Base-by-base conservation (phyloP, 2,113 vertebrate species). In the Erinaceus europaeus region DNA sequence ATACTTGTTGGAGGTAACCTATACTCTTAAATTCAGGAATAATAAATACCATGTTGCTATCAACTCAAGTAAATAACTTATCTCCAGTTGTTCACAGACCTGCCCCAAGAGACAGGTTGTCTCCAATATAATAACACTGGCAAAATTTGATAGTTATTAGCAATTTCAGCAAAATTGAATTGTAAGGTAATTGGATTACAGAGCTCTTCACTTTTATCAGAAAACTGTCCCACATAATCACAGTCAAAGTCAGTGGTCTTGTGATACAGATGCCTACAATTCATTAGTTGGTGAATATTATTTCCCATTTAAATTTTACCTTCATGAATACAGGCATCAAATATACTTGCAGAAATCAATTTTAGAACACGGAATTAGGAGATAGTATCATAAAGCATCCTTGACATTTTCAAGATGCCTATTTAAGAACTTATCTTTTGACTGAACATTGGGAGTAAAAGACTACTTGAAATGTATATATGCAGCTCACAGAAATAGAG, bases 141-240 rank as follows among this genome's bases (percentile, higher is more conserved):
- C 29, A 86, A 74, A 90, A 94, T 91, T 87, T 94, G 88, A 93
- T 67, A 93, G 3, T 69, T 67, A 84, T 92, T 94, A 91, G 61
- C 59, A 92, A 91, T 90, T 94, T 89, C 59, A 94, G 71, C 53
- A 87, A 61, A 96, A 91, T 84, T 93, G 93, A 93, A 93, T 90
- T 62, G 76, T 55, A 48, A 93, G 64, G 79, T 53, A 91, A 23
- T 4, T 68, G 68, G 93, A 89, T 88, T 94, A n/a, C 34, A 94
- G 29, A 44, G 38, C 75, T 92, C 53, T 34, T 91, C 88, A 89
- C 57, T 78, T n/a, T 84, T 90, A 83, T 61, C 90, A 94, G 62
- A 46, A 93, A 94, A 92, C 1, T 4, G 52, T 38, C 32, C 57
- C 21, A 61, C 32, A 65, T 4, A 1, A 91, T 93, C 85, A 65